Conservation (phyloP, 2,113 vertebrate genomes). For the Halcyon senegalensis region DNA sequence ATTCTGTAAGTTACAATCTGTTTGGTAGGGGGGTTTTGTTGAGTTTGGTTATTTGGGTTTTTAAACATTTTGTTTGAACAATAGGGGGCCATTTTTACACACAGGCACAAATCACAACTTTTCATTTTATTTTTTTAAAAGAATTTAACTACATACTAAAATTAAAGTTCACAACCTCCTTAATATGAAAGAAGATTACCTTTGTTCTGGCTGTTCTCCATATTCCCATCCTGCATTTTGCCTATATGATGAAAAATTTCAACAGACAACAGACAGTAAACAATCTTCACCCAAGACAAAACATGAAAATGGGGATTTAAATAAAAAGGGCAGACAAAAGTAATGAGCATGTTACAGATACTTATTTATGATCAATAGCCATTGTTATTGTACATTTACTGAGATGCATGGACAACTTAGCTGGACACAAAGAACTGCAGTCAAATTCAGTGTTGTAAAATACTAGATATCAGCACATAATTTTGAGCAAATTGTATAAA, state of each 20-base stretch:
- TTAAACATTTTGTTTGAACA: neutral
- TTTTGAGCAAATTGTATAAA: neutral
- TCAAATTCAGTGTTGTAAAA: neutral
- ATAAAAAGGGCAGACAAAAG: slow-evolving; percentile 77
- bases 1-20: neutral
- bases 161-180: slow-evolving; percentile 32
- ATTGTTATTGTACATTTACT: neutral
- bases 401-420: neutral
- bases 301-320: slow-evolving; percentile 75
- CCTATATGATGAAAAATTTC: slow-evolving; percentile 97
- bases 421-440: neutral
- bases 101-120: neutral
- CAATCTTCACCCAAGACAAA: slow-evolving; percentile 79
- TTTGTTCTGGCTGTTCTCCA: slow-evolving; percentile 99
- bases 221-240: slow-evolving; percentile 99
- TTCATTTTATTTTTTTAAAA: neutral
- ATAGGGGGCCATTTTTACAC: neutral
- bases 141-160: slow-evolving; percentile 26
- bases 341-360: slow-evolving; percentile 37
- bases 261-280: slow-evolving; percentile 94
- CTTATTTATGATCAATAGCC: neutral
- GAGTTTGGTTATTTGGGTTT: neutral
- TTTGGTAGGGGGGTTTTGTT: neutral
- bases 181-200: slow-evolving; percentile 86
- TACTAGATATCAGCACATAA: neutral